Conservation (phyloP, 2,797 vertebrate genomes). For the Dryobates pubescens region DNA sequence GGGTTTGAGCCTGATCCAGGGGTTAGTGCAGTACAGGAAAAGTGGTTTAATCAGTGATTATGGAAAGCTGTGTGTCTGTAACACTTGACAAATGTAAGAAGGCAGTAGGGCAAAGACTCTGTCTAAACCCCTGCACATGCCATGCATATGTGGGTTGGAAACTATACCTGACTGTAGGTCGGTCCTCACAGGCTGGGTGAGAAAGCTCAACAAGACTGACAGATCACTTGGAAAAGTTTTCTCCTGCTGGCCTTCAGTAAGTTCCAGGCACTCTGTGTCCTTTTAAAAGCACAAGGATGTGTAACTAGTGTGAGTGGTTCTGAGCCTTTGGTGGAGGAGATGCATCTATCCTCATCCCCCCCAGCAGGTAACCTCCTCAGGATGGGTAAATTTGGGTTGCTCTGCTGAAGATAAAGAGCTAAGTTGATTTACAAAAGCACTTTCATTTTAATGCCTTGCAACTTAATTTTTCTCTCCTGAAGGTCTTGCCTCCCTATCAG, state of each 20-base stretch:
- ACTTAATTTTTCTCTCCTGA: not conserved
- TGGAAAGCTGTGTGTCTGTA: not conserved
- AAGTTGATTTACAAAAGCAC: not conserved
- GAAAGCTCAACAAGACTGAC: not conserved
- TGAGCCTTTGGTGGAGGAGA: not conserved
- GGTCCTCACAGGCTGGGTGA: not conserved
- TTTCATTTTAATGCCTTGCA: not conserved
- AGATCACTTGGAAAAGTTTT: not conserved
- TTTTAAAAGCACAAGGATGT: not conserved
- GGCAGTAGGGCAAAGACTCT: not conserved
- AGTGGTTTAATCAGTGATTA: not conserved
- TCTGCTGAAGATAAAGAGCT: not conserved
- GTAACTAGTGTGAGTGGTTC: not conserved
- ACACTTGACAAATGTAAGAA: not conserved
- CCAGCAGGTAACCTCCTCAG: not conserved
- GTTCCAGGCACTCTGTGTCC: not conserved
- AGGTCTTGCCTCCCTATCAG: not conserved
- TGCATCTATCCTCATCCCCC: not conserved
- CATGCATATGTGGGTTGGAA: not conserved
- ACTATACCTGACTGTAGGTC: not conserved
- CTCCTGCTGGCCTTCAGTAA: not conserved
- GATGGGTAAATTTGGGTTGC: not conserved
- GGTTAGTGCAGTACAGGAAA: not conserved
- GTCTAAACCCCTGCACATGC: not conserved
- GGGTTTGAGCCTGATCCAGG: conserved; percentile 4